Base-by-base conservation (phyloP, 2,113 vertebrate species). In the Periophthalmus modestus region DNA sequence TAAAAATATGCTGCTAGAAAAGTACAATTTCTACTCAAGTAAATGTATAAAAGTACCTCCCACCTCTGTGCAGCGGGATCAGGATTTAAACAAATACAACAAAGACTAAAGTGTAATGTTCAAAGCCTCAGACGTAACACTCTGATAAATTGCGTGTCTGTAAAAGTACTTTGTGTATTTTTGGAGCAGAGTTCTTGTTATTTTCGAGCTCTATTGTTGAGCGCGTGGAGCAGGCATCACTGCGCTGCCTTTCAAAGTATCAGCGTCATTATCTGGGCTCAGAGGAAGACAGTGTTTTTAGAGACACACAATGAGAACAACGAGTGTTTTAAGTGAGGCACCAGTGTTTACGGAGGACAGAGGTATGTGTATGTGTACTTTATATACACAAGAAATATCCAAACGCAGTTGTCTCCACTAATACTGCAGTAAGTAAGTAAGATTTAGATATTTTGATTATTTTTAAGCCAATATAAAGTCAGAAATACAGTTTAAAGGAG, bases 221-320 rank as follows among this genome's bases (percentile, higher is more conserved):
- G 93, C 88, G 91, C 91, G 94, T 88, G 92, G 91, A 93, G 92
- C 82, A n/a, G 65, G 39, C 71, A 82, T 87, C 5, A 72, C 24
- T 0, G 74, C 88, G 85, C 2, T 89, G 91, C 91, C 93, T 93
- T 93, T 94, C 93, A 93, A 92, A 92, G 94, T 94, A 94, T 94
- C 93, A 89, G 91, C 94, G 94, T 93, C 92, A 89, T 91, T 89
- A 84, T 93, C 94, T 93, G 87, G 86, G 90, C 89, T 82, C 92
- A 90, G 81, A 94, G 95, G 94, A 95, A 95, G 94, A 91, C 93
- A 93, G 91, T 93, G 93, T 93, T 93, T 89, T 71, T 57, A 65
- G 63, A 69, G 6, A 21, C 59, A 33, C 39, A 21, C 62, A n/a
- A 46, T 78, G 66, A 68, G 36, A 9, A 62, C 43, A 71, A 7